phyloP scores from a whole-genome alignment of 1,140 invertebrate species.

The Drosophila asahinai region DNA sequence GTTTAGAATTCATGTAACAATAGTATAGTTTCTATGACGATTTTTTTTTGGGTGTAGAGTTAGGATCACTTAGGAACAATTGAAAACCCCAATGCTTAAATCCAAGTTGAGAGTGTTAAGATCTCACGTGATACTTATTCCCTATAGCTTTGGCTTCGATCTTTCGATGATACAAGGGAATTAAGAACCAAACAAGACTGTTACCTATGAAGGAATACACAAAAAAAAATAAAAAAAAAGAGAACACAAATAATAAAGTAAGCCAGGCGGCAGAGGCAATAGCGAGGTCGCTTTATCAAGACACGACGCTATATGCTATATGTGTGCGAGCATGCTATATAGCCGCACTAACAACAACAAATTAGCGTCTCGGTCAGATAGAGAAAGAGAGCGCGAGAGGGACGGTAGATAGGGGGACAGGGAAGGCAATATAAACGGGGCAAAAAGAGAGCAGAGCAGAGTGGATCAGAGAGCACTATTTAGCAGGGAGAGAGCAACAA shows the following conservation, averaged over 20 bases:
- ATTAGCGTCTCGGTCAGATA: slow-evolving; percentile 42
- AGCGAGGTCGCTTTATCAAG: slow-evolving; percentile 49
- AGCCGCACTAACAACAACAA: slow-evolving; percentile 40
- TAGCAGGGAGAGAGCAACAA: slow-evolving; percentile 22
- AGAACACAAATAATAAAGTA: slow-evolving; percentile 18
- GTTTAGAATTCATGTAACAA: no score
- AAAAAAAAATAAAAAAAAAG: background rate
- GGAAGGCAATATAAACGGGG: background rate
- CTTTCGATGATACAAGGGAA: background rate
- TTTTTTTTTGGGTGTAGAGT: no score
- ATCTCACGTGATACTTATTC: slow-evolving; percentile 19
- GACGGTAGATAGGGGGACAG: background rate
- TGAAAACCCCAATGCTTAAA: no score
- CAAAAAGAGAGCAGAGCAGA: slow-evolving; percentile 21
- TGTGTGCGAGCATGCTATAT: slow-evolving; percentile 12
- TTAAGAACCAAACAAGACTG: slow-evolving; percentile 11
- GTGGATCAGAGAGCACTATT: slow-evolving; percentile 19
- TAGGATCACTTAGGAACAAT: background rate
- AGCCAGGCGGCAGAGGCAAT: slow-evolving; percentile 29
- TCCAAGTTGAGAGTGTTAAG: background rate
- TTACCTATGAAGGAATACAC: slow-evolving; percentile 17
- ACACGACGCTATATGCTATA: slow-evolving; percentile 31
- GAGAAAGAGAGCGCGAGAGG: slow-evolving; percentile 13
- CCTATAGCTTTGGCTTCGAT: background rate
- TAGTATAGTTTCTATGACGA: no score